Conservation (phyloP, 2,797 vertebrate genomes). For the Sebastes baramenuke region DNA sequence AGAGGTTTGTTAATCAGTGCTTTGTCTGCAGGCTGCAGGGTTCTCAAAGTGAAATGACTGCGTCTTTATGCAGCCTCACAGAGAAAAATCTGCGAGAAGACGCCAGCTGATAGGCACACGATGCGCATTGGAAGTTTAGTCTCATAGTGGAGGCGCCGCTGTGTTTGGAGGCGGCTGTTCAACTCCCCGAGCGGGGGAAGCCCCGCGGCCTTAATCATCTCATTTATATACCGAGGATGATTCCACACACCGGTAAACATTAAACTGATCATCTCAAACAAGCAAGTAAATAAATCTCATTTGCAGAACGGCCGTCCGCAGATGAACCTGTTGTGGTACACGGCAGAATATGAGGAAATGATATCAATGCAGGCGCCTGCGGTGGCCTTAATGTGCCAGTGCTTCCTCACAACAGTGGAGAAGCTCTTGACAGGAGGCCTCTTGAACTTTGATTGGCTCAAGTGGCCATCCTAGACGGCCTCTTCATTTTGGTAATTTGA, state of each 20-base stretch:
- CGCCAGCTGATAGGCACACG: slow-evolving; percentile 71
- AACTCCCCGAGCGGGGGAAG: slow-evolving; percentile 77
- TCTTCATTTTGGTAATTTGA: slow-evolving; percentile 47
- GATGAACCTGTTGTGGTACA: slow-evolving; percentile 38
- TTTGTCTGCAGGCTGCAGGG: background rate
- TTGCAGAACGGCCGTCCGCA: slow-evolving; percentile 23
- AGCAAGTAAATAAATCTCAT: slow-evolving; percentile 54
- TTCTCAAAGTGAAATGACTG: background rate
- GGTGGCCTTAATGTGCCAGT: background rate
- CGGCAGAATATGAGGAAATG: slow-evolving; percentile 17
- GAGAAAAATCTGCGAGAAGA: slow-evolving; percentile 39
- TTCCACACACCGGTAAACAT: slow-evolving; percentile 53
- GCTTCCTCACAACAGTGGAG: slow-evolving; percentile 15
- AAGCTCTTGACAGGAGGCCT: slow-evolving; percentile 47
- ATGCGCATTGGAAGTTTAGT: slow-evolving; percentile 76
- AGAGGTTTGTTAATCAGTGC: background rate
- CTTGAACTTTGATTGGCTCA: slow-evolving; percentile 59
- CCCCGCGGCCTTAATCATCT: slow-evolving; percentile 81
- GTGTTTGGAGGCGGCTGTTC: slow-evolving; percentile 77
- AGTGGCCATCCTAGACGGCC: slow-evolving; percentile 32
- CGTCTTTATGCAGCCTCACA: slow-evolving; percentile 74
- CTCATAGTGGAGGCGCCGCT: slow-evolving; percentile 60
- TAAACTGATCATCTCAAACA: slow-evolving; percentile 58
- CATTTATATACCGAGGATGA: slow-evolving; percentile 71
- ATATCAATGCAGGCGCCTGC: background rate